phyloP scores from a whole-genome alignment of 2,113 vertebrate species.

The Ceratotherium simum region DNA sequence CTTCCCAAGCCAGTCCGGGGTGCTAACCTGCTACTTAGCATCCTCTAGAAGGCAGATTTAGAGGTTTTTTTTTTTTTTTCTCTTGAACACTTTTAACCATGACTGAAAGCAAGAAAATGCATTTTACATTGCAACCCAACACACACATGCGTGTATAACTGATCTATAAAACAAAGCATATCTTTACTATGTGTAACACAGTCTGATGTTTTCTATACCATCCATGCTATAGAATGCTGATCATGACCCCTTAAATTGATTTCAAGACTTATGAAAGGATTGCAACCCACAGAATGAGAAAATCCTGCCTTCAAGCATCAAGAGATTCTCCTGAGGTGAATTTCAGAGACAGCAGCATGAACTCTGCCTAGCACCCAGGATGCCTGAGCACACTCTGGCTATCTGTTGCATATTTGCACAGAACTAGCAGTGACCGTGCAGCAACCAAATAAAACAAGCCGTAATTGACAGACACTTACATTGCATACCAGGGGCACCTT shows the following conservation, averaged over 20 bases:
- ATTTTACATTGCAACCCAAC: not conserved
- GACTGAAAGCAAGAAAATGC: not conserved
- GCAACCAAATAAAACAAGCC: not conserved
- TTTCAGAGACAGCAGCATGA: not conserved
- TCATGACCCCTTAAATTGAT: not conserved
- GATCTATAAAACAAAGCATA: conserved; percentile 1
- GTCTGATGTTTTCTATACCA: not conserved
- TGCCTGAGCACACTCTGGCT: not conserved
- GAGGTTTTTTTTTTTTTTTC: not conserved
- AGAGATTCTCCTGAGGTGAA: not conserved
- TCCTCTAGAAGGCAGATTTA: not conserved
- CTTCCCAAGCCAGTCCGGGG: not conserved
- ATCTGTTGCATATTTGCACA: not conserved
- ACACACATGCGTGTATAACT: not conserved
- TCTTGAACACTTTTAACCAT: not conserved
- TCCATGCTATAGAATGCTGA: not conserved
- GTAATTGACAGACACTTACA: not conserved
- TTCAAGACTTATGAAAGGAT: not conserved
- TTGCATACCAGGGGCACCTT: not conserved
- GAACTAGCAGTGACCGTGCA: not conserved
- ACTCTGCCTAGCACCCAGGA: not conserved
- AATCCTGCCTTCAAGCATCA: not conserved
- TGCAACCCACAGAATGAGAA: not conserved
- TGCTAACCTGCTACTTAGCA: not conserved
- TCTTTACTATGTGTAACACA: not conserved